Percentiles rank a stretch among this genome's conserved stretches.
phyloP scores from a whole-genome alignment of 92 coral and sea anemone genomes.

The Actinostola sp. region DNA sequence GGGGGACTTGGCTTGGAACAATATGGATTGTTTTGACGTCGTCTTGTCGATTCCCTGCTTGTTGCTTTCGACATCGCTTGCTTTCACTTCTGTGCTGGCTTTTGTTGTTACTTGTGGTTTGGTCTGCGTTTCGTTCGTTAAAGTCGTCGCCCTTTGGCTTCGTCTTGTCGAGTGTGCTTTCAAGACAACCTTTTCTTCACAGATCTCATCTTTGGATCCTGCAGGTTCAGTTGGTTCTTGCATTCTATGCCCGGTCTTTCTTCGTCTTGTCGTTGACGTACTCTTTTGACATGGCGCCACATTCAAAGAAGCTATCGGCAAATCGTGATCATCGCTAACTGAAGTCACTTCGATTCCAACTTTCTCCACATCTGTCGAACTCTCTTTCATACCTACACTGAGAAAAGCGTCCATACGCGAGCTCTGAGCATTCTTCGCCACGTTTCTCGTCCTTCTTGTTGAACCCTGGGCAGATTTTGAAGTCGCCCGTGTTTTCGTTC shows the following conservation, averaged over 20 bases:
- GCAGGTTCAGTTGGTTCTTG: neutral
- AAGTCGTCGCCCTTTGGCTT: neutral
- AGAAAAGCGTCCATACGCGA: conserved; percentile 36
- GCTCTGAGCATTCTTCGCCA: conserved; percentile 27
- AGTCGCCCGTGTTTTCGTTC: conserved; percentile 30
- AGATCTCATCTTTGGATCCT: neutral
- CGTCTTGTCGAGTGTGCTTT: conserved; percentile 1
- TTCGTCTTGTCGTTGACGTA: conserved; percentile 53
- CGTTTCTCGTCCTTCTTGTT: conserved; percentile 17
- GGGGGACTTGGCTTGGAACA: conserved; percentile 23
- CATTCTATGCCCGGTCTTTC: conserved; percentile 52
- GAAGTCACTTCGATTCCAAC: conserved; percentile 71
- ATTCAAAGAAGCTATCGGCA: conserved; percentile 44
- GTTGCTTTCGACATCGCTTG: conserved; percentile 1
- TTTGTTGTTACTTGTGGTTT: conserved; percentile 17
- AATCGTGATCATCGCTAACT: conserved; percentile 77
- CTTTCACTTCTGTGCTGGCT: neutral
- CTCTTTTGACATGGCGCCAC: conserved; percentile 24
- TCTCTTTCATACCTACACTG: conserved; percentile 27
- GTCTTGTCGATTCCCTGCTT: neutral
- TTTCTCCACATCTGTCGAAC: conserved; percentile 29
- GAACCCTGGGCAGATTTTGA: conserved; percentile 7
- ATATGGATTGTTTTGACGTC: conserved; percentile 7
- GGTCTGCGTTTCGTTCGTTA: neutral
- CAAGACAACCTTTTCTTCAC: neutral